Evolutionary conservation across 2,888 invertebrate species (phyloP), one percentile per base, ranked within the genome.

Genomic region (Diploptera punctata): DNA sequence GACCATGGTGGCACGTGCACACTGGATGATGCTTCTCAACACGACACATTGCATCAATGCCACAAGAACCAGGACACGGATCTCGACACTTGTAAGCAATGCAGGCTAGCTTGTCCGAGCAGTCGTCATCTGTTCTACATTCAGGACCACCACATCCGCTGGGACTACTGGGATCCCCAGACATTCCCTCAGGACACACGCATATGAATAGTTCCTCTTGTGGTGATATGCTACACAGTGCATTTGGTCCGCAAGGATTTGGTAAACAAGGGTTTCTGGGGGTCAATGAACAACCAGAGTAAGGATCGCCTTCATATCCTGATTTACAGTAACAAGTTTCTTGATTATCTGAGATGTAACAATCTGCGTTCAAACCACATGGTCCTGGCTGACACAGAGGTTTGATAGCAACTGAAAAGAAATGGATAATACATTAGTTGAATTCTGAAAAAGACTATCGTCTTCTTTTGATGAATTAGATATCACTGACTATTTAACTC

Each of bases 1-100:
- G 85, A 24, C 91, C 92, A 68, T 87, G 83, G 78, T 89, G 86
- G 80, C 95, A 95, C 9, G 88, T 87, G 81, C 95, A 95, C 5
- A 93, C 87, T 33, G 94, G 94, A 80, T 91, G 91, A 81, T 95
- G 95, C 80, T 89, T 86, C 81, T 93, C 91, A 0, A 92, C 91
- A 72, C 88, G 87, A 79, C 95, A 94, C 72, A 86, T 85, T 13
- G 94, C 90, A 77, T 90, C 90, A 24, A 90, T 81, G 10, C 94
- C 95, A 80, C 95, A 95, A 24, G 91, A 89, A 61, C 93, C 93
- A 0, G 93, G 91, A 78, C 94, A 95, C 29, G 94, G 94, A 82
- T 94, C 92, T 75, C 88, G 86, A 79, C 95, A 95, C 78, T 89
- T 87, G 80, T 92, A 92, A 33, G 92, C 91, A 80, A 94, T 91